These are phyloP conservation scores for Pharmacophagus antenor DNA, from an alignment of 2,888 invertebrate genomes.

Conservation along the genomic window DNA sequence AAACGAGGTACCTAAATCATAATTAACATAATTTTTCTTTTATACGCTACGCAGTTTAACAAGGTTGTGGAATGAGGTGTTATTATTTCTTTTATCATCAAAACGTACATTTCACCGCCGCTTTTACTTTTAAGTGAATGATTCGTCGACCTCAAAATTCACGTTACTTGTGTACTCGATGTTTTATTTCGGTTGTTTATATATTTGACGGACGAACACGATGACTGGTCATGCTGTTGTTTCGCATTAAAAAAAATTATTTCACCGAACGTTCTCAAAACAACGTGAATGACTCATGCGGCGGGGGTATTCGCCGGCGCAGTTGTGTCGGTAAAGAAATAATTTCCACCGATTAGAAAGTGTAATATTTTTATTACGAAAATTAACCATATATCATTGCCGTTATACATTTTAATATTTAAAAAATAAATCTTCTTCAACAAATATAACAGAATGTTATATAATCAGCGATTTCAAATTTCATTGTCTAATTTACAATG, in stretches of 20 bases:
- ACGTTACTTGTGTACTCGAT: neutral
- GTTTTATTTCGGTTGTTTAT: neutral
- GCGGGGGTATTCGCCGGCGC: neutral
- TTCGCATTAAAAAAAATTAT: neutral
- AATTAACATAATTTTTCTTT: neutral
- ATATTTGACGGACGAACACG: too few species aligned
- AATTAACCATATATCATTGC: too few species aligned
- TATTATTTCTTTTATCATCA: neutral
- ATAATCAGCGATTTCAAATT: too few species aligned
- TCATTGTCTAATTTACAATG: too few species aligned
- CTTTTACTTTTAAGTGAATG: conserved; percentile 6
- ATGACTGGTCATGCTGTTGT: too few species aligned
- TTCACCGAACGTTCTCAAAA: neutral
- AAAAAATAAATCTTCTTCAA: too few species aligned
- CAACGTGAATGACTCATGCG: conserved; percentile 16
- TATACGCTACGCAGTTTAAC: neutral
- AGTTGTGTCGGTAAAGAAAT: neutral
- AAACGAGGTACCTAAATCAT: too few species aligned
- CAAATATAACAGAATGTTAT: too few species aligned
- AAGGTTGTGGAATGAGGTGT: neutral
- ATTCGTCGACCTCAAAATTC: conserved; percentile 1
- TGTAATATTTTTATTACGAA: neutral
- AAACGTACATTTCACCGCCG: neutral
- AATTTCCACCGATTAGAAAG: neutral
- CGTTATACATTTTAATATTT: too few species aligned